Evolutionary conservation across 2,888 invertebrate species (phyloP).

Genomic region (Brachynemurus nebulosus): DNA sequence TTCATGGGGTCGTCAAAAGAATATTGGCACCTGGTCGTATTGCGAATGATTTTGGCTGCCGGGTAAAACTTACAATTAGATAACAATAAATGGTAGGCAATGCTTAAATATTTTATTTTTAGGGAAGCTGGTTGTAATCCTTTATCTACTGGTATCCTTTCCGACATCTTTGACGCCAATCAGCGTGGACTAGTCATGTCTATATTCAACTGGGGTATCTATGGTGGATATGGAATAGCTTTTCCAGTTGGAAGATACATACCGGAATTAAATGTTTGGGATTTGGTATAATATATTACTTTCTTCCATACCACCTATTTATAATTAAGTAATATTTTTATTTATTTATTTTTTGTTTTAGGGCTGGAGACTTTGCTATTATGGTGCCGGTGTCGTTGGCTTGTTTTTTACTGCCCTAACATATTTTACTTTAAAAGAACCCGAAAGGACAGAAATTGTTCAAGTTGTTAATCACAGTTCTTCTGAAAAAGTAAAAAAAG

Average conservation of each 20-base stretch:
- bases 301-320: not conserved
- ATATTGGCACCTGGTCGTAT: constrained; percentile 80
- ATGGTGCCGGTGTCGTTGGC: constrained; percentile 64
- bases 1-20: constrained; percentile 72
- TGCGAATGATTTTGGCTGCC: constrained; percentile 76
- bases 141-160: constrained; percentile 67
- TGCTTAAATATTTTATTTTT: constrained; percentile 14
- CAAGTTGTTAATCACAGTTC: constrained; percentile 34
- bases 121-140: constrained; percentile 83
- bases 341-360: constrained; percentile 22
- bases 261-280: constrained; percentile 57
- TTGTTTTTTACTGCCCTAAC: constrained; percentile 56
- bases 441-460: constrained; percentile 59
- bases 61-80: constrained; percentile 41
- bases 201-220: constrained; percentile 92
- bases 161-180: constrained; percentile 65
- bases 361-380: constrained; percentile 77
- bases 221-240: constrained; percentile 84
- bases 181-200: constrained; percentile 81
- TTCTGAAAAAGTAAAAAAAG: constrained; percentile 29
- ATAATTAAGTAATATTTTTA: not conserved
- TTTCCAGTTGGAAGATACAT: constrained; percentile 84
- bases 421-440: constrained; percentile 61
- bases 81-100: not conserved
- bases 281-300: constrained; percentile 39